These are phyloP conservation scores for Ochotona curzoniae DNA, from an alignment of 2,113 vertebrate genomes.

Conservation along the genomic window DNA sequence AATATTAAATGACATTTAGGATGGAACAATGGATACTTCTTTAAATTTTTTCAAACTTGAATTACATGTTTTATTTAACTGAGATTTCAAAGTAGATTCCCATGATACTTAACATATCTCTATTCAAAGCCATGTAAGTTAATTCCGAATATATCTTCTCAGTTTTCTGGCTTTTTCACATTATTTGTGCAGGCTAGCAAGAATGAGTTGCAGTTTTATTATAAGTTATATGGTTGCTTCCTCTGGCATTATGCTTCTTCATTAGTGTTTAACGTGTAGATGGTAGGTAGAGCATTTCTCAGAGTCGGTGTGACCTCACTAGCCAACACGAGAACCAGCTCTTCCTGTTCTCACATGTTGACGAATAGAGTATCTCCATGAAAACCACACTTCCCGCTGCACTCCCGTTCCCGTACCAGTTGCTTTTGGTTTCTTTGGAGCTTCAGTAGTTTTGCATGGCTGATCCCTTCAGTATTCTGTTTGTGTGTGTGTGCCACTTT, in stretches of 20 bases:
- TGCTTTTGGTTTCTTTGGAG: constrained; percentile 65
- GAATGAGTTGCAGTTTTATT: background rate
- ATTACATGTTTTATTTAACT: constrained; percentile 41
- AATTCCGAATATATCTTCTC: background rate
- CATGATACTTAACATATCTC: background rate
- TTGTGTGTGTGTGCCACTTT: constrained; percentile 80
- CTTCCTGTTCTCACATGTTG: background rate
- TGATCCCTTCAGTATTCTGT: constrained; percentile 14
- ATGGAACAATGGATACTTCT: background rate
- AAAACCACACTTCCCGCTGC: constrained; percentile 1
- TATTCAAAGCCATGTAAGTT: constrained; percentile 27
- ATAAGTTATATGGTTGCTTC: constrained; percentile 32
- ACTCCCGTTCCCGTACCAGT: constrained; percentile 47
- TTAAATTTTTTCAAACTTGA: constrained; percentile 20
- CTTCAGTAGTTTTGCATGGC: constrained; percentile 43
- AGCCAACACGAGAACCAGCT: background rate
- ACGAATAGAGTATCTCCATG: constrained; percentile 32
- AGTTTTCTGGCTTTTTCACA: background rate
- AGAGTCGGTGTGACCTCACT: background rate
- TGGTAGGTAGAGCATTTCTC: background rate
- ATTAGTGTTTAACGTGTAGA: background rate
- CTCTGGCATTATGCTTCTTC: constrained; percentile 48
- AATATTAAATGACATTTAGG: constrained; percentile 44
- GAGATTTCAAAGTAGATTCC: constrained; percentile 43
- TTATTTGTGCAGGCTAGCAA: constrained; percentile 17